Evolutionary conservation across 2,888 invertebrate genomes (phyloP), one percentile per base, ranked within the genome.

Genomic region (Parasteatoda lunata): DNA sequence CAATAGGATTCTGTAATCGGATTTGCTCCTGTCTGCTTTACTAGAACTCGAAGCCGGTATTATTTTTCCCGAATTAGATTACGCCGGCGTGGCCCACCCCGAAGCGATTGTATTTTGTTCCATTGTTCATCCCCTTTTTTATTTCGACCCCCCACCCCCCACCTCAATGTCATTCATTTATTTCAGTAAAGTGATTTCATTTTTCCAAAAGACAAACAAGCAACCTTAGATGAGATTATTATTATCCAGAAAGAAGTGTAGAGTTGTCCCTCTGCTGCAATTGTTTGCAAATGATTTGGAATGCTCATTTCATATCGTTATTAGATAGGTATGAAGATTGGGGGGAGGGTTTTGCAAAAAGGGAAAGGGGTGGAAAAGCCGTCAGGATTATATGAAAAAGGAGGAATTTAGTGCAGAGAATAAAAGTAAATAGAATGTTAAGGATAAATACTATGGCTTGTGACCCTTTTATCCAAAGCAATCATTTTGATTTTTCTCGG

Each of bases 1-100:
- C 80, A 80, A 80, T 80, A 86, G 80, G 76, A 86, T 86, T 86
- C 80, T 80, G 85, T 86, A 86, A 86, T 86, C 85, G 79, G 85
- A 86, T 86, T 86, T 86, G 71, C 65, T 80, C 80, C 77, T 76
- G 79, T 85, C 79, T 76, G 71, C 79, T 70, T 71, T 73, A 52
- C 64, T 48, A 48, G 59, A 65, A 77, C 70, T 79, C 77, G 80
- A 66, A 85, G 85, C 59, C 85, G 80, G 85, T 68, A 86, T 86
- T 80, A 80, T 86, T 86, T 86, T 72, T 59, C 30, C 49, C 49
- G 80, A 86, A 86, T 80, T 86, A 86, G 85, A 86, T 86, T 86
- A 85, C 71, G 52, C 72, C 85, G 65, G 80, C 77, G 54, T 71
- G 76, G 13, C 77, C 70, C 15, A n/a, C 68, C 73, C 69, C 59